Evolutionary conservation across 2,797 vertebrate genomes (phyloP).

Genomic region (Malurus splendens): DNA sequence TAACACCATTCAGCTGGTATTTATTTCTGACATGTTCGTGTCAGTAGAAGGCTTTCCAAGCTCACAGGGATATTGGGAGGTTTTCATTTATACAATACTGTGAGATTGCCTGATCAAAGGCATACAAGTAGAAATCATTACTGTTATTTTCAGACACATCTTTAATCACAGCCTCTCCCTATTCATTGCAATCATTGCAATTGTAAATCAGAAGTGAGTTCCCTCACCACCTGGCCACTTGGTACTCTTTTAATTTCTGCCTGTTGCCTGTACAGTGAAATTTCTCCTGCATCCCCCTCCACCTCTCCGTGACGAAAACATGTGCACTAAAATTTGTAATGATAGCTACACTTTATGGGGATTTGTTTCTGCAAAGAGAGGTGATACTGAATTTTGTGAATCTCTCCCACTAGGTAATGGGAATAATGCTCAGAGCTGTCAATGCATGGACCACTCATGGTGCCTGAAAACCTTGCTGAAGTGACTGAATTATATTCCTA

Average conservation of each 20-base stretch:
- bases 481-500: background rate
- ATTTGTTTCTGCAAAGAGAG: conserved; percentile 32
- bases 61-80: conserved; percentile 10
- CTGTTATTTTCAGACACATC: conserved; percentile 51
- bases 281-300: background rate
- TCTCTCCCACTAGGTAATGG: background rate
- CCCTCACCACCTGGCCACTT: conserved; percentile 47
- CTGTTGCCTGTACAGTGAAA: background rate
- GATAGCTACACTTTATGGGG: background rate
- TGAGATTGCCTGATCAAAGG: conserved; percentile 55
- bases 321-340: background rate
- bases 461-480: conserved; percentile 17
- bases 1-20: conserved; percentile 29
- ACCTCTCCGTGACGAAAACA: background rate
- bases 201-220: conserved; percentile 40
- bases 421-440: conserved; percentile 9
- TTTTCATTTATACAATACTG: conserved; percentile 37
- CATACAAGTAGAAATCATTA: conserved; percentile 53
- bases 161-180: conserved; percentile 39
- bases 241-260: conserved; percentile 11
- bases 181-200: conserved; percentile 47
- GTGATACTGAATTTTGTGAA: conserved; percentile 10
- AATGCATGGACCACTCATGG: background rate
- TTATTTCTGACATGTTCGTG: conserved; percentile 18
- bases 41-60: conserved; percentile 47